Evolutionary conservation across 1,140 invertebrate species (phyloP), one percentile per base, ranked within the genome.

Genomic region (Scaptomyza pallida): DNA sequence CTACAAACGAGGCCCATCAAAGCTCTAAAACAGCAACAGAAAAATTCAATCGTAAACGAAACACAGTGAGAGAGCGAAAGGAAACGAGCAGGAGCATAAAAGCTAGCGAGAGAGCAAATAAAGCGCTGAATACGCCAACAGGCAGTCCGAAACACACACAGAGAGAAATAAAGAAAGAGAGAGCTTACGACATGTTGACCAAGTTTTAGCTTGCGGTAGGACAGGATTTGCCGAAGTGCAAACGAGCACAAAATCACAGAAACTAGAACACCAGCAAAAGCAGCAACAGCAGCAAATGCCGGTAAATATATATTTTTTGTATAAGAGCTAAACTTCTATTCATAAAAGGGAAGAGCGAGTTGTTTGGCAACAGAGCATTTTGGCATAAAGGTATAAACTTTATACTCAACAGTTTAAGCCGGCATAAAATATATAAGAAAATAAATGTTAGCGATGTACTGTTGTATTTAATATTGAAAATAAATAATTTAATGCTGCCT

Each of bases 141-240:
- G 16, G 9, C 12, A 23, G 6, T 45, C 44, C 17, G n/a, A 41
- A 35, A 52, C 3, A 4, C 0, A 4, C 3, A 26, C 5, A 26
- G 5, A 2, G 54, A 40, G 57, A 33, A 6, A 1, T 4, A 26
- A 6, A 26, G 23, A 30, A 9, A 9, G 5, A 48, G 57, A 15
- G 37, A 41, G 17, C 6, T 6, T 26, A n/a, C 26, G 30, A 47
- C 17, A 44, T 12, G 65, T 73, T 80, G 68, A 86, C 81, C 68
- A 80, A 85, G 56, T 80, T 85, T 83, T 56, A n/a, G 23, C 55
- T 83, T 83, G 80, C 33, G 81, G 80, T 83, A 83, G 81, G 81
- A 59, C 80, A 50, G 17, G 72, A 57, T 48, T 44, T 19, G 43
- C 8, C 43, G 43, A 44, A 19, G 43, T n/a, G 37, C 16, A 6